A percentile compares a stretch with the other conserved stretches of the same genome.
phyloP scores from a whole-genome alignment of 2,113 vertebrate genomes.

The Petroica traversi region DNA sequence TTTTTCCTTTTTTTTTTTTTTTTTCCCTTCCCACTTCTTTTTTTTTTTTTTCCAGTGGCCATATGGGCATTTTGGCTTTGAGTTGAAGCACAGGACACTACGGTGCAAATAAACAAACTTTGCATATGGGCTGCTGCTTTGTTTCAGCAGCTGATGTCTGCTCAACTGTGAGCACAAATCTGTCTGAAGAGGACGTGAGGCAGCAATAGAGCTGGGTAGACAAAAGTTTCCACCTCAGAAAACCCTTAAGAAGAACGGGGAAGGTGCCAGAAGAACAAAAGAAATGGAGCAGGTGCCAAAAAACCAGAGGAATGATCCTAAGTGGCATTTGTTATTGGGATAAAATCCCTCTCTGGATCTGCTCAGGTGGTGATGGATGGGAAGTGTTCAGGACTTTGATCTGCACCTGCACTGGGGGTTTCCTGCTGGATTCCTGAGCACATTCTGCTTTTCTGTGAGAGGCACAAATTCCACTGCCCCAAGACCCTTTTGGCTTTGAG shows the following conservation, averaged over 20 bases:
- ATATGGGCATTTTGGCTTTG: conserved; percentile 52
- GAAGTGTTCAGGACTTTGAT: not conserved
- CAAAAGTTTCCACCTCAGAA: not conserved
- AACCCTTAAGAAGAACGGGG: not conserved
- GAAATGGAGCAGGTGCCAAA: not conserved
- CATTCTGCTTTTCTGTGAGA: not conserved
- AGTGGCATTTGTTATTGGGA: not conserved
- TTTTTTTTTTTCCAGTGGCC: not conserved
- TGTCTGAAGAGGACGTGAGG: not conserved
- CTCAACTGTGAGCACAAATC: conserved; percentile 23
- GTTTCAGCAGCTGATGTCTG: conserved; percentile 1
- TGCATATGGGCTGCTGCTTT: conserved; percentile 47
- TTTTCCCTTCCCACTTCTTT: not conserved
- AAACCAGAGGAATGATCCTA: not conserved
- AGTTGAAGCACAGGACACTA: conserved; percentile 5
- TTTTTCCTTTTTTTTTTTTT: not conserved
- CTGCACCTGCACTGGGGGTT: not conserved
- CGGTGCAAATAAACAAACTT: conserved; percentile 48
- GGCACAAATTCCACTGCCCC: not conserved
- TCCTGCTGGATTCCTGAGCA: not conserved
- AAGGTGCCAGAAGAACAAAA: not conserved
- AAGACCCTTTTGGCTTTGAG: not conserved
- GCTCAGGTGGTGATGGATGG: not conserved
- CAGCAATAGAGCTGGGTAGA: not conserved
- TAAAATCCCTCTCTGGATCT: not conserved